Evolutionary conservation across 1,140 invertebrate species (phyloP), one percentile per base, ranked within the genome.

Genomic region (Drosophila ficusphila): DNA sequence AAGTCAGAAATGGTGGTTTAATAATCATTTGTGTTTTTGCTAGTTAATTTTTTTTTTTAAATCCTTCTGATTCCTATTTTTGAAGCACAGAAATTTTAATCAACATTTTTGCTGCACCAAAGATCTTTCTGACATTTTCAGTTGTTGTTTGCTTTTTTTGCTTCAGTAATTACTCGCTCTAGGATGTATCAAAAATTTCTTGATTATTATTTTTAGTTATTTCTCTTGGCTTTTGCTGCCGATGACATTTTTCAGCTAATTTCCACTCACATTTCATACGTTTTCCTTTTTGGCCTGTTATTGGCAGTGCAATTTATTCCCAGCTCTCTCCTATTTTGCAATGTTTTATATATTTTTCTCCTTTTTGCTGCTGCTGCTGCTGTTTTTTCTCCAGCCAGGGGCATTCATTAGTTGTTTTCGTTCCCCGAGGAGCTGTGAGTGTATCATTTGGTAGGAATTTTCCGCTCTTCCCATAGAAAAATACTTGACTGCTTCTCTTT

Each of bases 171-270:
- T 65, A 64, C 42, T 39, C 19, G 25, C 11, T 9, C 31, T n/a
- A n/a, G 18, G 31, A 14, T 36, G 25, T 49, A 34, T 39, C 4
- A 25, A 29, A 19, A 31, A 34, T 34, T 71, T 46, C 33, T 9
- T 31, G 16, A 69, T 60, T 60, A 25, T 46, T 60, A 25, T 52
- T 39, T 46, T 33, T 25, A 21, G 23, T 27, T 58, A 29, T 36
- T 53, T 39, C 36, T 19, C 21, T 33, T 53, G 27, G 56, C 33
- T 39, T 5, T 29, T 56, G 33, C 29, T 76, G 74, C 25, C 51
- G 61, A 57, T 82, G 74, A 82, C 69, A 78, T 46, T 74, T 68
- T 52, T 36, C 60, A 74, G 57, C 33, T 73, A 62, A 61, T 73
- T 64, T 61, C 54, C 69, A 64, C 69, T 56, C 69, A 56, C 57